Evolutionary conservation across 2,888 invertebrate species (phyloP).

Genomic region (Amaurobius ferox): DNA sequence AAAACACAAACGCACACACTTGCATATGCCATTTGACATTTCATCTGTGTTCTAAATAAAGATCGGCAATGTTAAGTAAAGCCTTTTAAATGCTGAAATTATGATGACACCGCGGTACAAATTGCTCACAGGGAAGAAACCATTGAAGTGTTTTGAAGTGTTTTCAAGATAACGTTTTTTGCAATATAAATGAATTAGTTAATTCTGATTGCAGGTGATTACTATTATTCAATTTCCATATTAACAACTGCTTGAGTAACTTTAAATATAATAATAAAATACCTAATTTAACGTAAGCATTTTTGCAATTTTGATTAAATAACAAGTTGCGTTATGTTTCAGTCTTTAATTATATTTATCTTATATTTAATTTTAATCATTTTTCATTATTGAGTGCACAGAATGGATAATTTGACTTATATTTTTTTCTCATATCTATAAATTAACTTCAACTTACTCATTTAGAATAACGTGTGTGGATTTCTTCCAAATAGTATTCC

Average conservation of each 20-base stretch:
- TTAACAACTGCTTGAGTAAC: no score
- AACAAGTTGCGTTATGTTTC: no score
- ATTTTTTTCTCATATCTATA: not conserved
- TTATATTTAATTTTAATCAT: no score
- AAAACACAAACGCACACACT: not conserved
- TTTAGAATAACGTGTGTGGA: not conserved
- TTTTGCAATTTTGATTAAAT: no score
- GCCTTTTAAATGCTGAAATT: not conserved
- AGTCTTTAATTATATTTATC: no score
- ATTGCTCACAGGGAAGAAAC: not conserved
- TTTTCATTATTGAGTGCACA: no score
- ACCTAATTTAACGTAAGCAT: no score
- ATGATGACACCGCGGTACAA: not conserved
- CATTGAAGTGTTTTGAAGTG: slow-evolving; percentile 1
- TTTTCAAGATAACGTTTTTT: not conserved
- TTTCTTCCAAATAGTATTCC: not conserved
- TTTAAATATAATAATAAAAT: no score
- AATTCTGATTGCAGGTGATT: no score
- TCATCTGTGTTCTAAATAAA: not conserved
- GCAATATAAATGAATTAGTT: no score
- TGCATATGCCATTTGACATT: not conserved
- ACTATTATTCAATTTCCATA: no score
- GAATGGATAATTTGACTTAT: no score
- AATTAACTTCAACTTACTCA: not conserved
- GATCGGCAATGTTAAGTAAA: not conserved